Conservation (phyloP, 2,797 vertebrate genomes). For the Xiphorhynchus erythropygius region DNA sequence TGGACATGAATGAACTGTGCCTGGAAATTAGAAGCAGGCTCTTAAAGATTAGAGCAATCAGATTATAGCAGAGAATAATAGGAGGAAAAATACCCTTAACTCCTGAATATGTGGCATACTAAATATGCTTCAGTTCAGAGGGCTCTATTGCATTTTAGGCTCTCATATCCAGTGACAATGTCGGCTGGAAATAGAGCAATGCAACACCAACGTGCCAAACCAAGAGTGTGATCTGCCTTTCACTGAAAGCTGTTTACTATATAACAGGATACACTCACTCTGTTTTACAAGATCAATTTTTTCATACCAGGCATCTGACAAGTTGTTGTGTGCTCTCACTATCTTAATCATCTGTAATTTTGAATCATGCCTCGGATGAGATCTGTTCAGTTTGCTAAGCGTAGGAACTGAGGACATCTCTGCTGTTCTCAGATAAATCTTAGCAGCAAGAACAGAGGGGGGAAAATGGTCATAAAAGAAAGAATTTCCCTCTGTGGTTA, state of each 20-base stretch:
- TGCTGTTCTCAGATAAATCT: background rate
- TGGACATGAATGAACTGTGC: background rate
- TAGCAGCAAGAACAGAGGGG: background rate
- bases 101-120: background rate
- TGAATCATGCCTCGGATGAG: constrained; percentile 43
- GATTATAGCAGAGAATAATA: background rate
- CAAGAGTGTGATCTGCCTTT: background rate
- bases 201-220: background rate
- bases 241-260: constrained; percentile 20
- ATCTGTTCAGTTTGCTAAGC: background rate
- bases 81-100: constrained; percentile 2
- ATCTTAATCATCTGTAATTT: constrained; percentile 51
- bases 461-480: background rate
- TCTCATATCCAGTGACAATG: background rate
- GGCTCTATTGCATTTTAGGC: background rate
- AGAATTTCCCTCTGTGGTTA: background rate
- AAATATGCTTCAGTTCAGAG: background rate
- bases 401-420: background rate
- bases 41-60: background rate
- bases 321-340: constrained; percentile 20
- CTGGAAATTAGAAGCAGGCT: background rate
- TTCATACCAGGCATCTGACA: constrained; percentile 9
- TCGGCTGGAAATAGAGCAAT: background rate
- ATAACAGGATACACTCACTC: background rate
- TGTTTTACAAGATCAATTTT: background rate